These are phyloP conservation scores for Halictus ligatus DNA, from an alignment of 2,888 invertebrate species.

Conservation along the genomic window DNA sequence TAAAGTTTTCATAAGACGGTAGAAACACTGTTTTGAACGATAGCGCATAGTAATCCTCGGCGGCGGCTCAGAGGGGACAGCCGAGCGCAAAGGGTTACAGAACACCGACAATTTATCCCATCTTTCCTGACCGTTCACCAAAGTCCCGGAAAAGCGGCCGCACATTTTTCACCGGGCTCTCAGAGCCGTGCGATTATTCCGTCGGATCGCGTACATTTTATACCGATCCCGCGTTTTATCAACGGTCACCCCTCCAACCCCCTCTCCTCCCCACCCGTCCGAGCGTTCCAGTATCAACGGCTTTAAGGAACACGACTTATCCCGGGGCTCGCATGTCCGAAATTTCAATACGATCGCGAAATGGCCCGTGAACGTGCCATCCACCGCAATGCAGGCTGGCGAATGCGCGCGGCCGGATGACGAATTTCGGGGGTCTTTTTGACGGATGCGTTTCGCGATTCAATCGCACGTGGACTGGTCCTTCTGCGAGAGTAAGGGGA, in stretches of 20 bases:
- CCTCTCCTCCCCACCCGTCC: not conserved
- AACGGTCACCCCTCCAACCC: not conserved
- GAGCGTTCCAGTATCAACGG: not conserved
- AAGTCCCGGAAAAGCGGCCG: not conserved
- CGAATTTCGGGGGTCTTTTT: conserved; percentile 45
- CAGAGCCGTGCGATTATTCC: not conserved
- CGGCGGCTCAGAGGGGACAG: not conserved
- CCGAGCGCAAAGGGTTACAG: not conserved
- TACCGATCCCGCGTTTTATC: not conserved
- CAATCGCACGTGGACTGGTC: conserved; percentile 52
- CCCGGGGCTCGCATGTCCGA: not conserved
- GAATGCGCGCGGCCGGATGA: conserved; percentile 25
- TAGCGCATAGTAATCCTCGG: not conserved
- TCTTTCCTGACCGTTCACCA: not conserved
- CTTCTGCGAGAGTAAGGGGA: no score
- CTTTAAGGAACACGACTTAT: not conserved
- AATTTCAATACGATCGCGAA: conserved; percentile 37
- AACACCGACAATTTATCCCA: not conserved
- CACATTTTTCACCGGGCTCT: not conserved
- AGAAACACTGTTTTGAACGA: not conserved
- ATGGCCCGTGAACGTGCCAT: conserved; percentile 24
- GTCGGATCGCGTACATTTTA: not conserved
- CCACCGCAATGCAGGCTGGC: conserved; percentile 24
- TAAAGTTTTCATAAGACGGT: no score
- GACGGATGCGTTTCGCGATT: conserved; percentile 50